Conservation (phyloP, 2,113 vertebrate genomes). For the Aspiorhynchus laticeps region DNA sequence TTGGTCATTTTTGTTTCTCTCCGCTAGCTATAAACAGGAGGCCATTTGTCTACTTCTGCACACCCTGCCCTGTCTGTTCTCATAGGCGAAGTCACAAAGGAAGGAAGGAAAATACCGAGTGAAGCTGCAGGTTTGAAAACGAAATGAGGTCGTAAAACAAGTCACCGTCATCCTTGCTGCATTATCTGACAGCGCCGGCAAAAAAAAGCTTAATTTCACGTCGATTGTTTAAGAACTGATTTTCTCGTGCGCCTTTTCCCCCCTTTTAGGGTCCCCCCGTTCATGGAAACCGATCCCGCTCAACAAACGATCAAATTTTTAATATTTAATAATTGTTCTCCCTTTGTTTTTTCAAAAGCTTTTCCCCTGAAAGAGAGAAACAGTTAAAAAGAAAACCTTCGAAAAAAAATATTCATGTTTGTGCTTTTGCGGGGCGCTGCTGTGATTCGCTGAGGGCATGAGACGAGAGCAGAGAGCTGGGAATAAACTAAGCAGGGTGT, state of each 20-base stretch:
- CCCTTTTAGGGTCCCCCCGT: too few relatives aligned
- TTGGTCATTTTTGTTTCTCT: slow-evolving; percentile 18
- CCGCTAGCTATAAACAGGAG: not conserved
- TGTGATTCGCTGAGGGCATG: slow-evolving; percentile 38
- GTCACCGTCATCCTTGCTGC: slow-evolving; percentile 32
- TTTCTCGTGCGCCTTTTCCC: too few relatives aligned
- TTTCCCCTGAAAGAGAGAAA: too few relatives aligned
- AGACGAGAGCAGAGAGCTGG: slow-evolving; percentile 11
- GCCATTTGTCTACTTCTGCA: not conserved
- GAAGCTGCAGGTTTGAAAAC: slow-evolving; percentile 39
- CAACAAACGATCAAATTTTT: too few relatives aligned
- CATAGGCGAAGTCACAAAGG: slow-evolving; percentile 29
- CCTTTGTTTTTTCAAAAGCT: too few relatives aligned
- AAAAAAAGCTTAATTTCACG: slow-evolving; percentile 40
- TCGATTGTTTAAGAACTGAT: too few relatives aligned
- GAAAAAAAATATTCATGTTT: too few relatives aligned
- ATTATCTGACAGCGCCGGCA: slow-evolving; percentile 32
- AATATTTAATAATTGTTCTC: too few relatives aligned
- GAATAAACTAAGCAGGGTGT: slow-evolving; percentile 61
- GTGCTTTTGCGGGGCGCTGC: slow-evolving; percentile 44
- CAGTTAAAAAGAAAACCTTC: too few relatives aligned
- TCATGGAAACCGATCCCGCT: too few relatives aligned
- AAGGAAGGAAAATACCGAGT: slow-evolving; percentile 6
- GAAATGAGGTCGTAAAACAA: slow-evolving; percentile 44
- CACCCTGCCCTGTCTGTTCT: slow-evolving; percentile 15